These are phyloP conservation scores for Lucilia cuprina DNA, from an alignment of 1,140 invertebrate species.

Conservation along the genomic window DNA sequence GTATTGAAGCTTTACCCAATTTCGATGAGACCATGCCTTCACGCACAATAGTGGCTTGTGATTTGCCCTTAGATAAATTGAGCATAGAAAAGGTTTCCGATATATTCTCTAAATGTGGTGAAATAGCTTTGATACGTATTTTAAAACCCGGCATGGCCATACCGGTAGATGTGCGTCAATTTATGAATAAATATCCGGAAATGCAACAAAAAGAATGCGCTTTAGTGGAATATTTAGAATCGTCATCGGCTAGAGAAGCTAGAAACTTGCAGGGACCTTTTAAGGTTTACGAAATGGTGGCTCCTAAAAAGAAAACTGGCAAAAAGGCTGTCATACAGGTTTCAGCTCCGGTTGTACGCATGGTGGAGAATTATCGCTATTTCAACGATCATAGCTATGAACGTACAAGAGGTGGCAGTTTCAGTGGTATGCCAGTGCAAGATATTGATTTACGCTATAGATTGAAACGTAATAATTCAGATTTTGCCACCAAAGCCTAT, in stretches of 20 bases:
- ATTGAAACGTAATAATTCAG: constrained; percentile 58
- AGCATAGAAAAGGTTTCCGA: constrained; percentile 88
- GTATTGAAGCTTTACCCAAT: constrained; percentile 83
- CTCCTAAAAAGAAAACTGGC: constrained; percentile 62
- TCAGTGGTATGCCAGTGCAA: constrained; percentile 51
- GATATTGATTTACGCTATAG: constrained; percentile 53
- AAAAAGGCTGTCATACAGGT: constrained; percentile 59
- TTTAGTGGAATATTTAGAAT: constrained; percentile 87
- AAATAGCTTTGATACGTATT: constrained; percentile 86
- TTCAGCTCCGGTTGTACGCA: constrained; percentile 54
- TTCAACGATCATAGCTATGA: constrained; percentile 55
- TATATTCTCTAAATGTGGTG: constrained; percentile 84
- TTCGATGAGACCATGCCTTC: constrained; percentile 91
- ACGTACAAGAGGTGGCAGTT: constrained; percentile 57
- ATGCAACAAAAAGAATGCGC: constrained; percentile 84
- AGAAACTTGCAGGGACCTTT: constrained; percentile 67
- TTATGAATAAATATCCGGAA: constrained; percentile 89
- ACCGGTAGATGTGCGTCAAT: constrained; percentile 86
- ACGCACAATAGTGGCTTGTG: constrained; percentile 86
- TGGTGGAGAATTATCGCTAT: constrained; percentile 61
- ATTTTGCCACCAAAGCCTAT: constrained; percentile 51
- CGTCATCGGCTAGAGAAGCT: constrained; percentile 82
- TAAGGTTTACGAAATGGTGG: constrained; percentile 60
- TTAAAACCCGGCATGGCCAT: constrained; percentile 85
- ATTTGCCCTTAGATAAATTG: constrained; percentile 82